Conservation (phyloP, 2,888 invertebrate genomes). For the Lycia hirtaria region DNA sequence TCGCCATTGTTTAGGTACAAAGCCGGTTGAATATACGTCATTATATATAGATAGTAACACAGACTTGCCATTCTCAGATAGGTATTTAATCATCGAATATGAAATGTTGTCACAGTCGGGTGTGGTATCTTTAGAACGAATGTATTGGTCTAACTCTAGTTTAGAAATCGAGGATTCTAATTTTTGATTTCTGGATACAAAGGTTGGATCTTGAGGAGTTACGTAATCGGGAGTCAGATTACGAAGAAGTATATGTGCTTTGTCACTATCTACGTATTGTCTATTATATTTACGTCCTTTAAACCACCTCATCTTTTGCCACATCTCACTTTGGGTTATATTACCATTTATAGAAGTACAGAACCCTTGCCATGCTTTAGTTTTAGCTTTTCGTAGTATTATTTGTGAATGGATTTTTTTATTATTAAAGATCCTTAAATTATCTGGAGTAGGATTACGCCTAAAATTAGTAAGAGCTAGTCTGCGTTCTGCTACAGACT, state of each 20-base stretch:
- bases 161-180: too few species aligned
- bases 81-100: slow-evolving; percentile 35
- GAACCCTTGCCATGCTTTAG: slow-evolving; percentile 26
- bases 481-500: slow-evolving; percentile 39
- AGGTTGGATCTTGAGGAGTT: too few species aligned
- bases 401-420: slow-evolving; percentile 21
- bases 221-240: slow-evolving; percentile 11
- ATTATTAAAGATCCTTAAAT: slow-evolving; percentile 25
- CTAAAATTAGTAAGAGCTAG: slow-evolving; percentile 36
- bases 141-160: not conserved
- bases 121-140: slow-evolving; percentile 29
- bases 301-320: slow-evolving; percentile 6
- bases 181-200: too few species aligned
- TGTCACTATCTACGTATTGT: not conserved
- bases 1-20: slow-evolving; percentile 35
- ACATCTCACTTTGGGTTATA: not conserved
- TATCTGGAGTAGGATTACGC: slow-evolving; percentile 38
- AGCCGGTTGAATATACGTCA: slow-evolving; percentile 5
- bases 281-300: not conserved
- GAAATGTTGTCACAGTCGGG: slow-evolving; percentile 33
- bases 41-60: slow-evolving; percentile 30
- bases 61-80: slow-evolving; percentile 19
- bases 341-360: slow-evolving; percentile 23
- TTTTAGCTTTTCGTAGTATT: slow-evolving; percentile 30
- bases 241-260: not conserved